Evolutionary conservation across 1,140 invertebrate genomes (phyloP), one percentile per base, ranked within the genome.

Genomic region (Camponotus floridanus): DNA sequence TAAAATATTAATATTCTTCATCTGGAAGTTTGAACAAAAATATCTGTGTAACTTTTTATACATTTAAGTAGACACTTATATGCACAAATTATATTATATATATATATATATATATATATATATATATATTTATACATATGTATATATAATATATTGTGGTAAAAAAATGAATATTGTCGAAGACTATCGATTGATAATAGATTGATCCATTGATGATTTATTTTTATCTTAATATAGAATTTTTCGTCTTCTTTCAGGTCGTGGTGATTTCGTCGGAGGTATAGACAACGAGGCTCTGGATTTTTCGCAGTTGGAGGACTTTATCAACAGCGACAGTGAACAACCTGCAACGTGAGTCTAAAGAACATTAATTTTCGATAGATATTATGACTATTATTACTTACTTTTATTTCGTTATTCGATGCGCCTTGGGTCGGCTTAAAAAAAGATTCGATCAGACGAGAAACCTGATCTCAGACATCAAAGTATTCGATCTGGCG

Each of bases 261-360:
- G 96, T 92, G 92, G 94, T 83, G 97, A 98, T 94, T 98, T 97
- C 92, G 96, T 97, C 86, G 97, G 97, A 88, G 97, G 97, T 71
- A 98, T 98, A 90, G 97, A 98, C 92, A 98, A 98, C 95, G 97
- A 98, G 90, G 97, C 97, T 6, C 93, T 98, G 86, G 97, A 97
- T 93, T 98, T 98, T 94, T 97, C 97, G 81, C 97, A 97, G 92
- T 91, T 98, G 92, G 97, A 98, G 92, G 97, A 97, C 91, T 97
- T 97, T 92, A 98, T 98, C 89, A 97, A 97, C 91, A 96, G 96
- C 91, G 97, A 97, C 57, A 96, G 95, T 55, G 96, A 93, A 76
- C 94, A 94, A 86, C 92, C 94, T n/a, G 94, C 94, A 36, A 94
- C 93, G 94, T 94, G 65, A 94, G 94, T 93, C 74, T 13, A 9